Base-by-base conservation (phyloP, 2,113 vertebrate genomes). In the Leptodactylus fuscus region DNA sequence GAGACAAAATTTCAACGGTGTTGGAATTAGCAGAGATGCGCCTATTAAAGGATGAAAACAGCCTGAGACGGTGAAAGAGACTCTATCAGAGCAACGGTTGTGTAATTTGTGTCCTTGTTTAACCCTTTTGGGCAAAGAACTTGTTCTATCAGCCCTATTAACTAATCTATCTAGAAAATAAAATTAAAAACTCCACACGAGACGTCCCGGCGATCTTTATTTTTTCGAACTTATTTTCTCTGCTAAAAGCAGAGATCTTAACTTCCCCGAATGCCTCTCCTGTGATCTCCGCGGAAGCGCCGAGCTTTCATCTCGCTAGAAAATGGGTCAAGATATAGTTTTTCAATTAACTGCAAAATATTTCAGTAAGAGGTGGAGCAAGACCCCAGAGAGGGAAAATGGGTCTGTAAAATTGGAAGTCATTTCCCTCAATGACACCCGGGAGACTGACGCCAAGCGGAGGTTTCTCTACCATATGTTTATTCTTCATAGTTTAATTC, bases 281-380 rank as follows among this genome's bases (percentile, higher is more conserved):
- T 24, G 58, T 16, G 38, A 65, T 65, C 78, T 65, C 41, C 8
- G n/a, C 7, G 16, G 41, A 32, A 46, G 9, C 27, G 24, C 15
- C 4, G 24, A 20, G 41, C 41, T 65, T 81, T 81, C 27, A 81
- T 81, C 38, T 27, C 29, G 38, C 36, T 48, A 48, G 44, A 81
- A 81, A 81, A 69, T 70, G 46, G 60, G 62, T 81, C 62, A 81
- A 49, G 44, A 36, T 81, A 6, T 29, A 51, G 62, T 15, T 49
- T 81, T 70, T 81, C 80, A 81, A 81, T 81, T 81, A 81, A 70
- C 11, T 29, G 41, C 12, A 49, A 62, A 80, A 80, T 80, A 81
- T 81, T 81, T 65, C 58, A 65, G 22, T 62, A 46, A 46, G 48
- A 67, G 46, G 80, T 51, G 44, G 60, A 22, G 38, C 44, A n/a